These are phyloP conservation scores for Toxonevra muliebris DNA, from an alignment of 2,888 invertebrate genomes.

Conservation along the genomic window DNA sequence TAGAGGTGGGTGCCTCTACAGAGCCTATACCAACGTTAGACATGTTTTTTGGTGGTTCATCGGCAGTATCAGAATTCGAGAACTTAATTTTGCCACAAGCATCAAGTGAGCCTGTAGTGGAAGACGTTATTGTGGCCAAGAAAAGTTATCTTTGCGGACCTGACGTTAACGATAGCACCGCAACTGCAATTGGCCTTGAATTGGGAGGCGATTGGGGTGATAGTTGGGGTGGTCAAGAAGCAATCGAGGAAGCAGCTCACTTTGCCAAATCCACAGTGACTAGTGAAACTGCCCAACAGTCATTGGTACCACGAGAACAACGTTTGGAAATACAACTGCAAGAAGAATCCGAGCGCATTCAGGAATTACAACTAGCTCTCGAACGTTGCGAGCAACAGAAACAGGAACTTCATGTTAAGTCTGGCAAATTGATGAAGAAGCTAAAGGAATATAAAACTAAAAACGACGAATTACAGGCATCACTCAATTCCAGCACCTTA, in stretches of 20 bases:
- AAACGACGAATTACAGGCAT: constrained; percentile 66
- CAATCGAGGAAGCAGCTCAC: constrained; percentile 68
- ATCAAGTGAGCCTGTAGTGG: constrained; percentile 53
- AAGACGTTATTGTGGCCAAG: constrained; percentile 67
- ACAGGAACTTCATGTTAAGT: constrained; percentile 74
- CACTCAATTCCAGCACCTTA: constrained; percentile 30
- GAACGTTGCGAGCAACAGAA: constrained; percentile 71
- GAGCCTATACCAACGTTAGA: constrained; percentile 51
- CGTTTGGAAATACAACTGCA: constrained; percentile 65
- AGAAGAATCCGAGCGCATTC: constrained; percentile 70
- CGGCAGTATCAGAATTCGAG: constrained; percentile 43
- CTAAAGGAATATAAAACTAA: constrained; percentile 82
- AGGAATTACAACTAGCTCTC: constrained; percentile 70
- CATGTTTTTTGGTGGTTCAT: constrained; percentile 58
- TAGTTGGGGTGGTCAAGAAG: constrained; percentile 70
- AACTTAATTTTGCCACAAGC: constrained; percentile 41
- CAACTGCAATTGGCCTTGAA: constrained; percentile 38
- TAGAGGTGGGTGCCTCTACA: constrained; percentile 26
- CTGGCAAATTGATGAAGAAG: constrained; percentile 82
- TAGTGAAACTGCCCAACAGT: constrained; percentile 24
- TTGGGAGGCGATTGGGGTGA: constrained; percentile 64
- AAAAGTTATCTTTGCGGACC: constrained; percentile 69
- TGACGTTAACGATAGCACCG: constrained; percentile 28
- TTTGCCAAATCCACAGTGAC: constrained; percentile 39
- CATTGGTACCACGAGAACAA: constrained; percentile 47